These are phyloP conservation scores for Drosophila willistoni DNA, from an alignment of 1,140 invertebrate species.

Conservation along the genomic window DNA sequence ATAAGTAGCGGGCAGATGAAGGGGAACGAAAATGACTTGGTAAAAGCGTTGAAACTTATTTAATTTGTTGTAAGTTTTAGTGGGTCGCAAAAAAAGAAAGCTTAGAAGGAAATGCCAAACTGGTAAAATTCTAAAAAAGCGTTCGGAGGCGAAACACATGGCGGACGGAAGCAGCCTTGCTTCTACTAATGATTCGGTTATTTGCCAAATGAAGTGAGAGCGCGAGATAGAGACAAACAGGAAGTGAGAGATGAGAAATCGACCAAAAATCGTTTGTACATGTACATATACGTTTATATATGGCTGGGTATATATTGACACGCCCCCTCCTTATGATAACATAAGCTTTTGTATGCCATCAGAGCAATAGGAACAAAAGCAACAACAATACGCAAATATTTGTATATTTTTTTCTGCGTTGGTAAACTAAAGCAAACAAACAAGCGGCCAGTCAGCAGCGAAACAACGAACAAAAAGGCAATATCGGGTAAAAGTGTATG, in stretches of 20 bases:
- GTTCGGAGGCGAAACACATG: neutral
- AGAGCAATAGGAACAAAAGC: conserved; percentile 21
- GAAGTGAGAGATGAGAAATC: conserved; percentile 1
- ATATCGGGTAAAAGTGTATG: conserved; percentile 44
- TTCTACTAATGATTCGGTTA: conserved; percentile 64
- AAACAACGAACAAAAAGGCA: neutral
- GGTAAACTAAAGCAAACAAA: conserved; percentile 40
- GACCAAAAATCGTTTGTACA: conserved; percentile 5
- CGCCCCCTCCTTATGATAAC: conserved; percentile 43
- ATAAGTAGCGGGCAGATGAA: conserved; percentile 64
- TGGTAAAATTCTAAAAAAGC: neutral
- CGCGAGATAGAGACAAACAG: conserved; percentile 23
- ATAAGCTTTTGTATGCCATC: conserved; percentile 54
- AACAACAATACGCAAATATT: conserved; percentile 56
- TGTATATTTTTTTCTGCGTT: conserved; percentile 61
- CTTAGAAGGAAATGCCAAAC: conserved; percentile 19
- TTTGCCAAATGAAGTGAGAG: conserved; percentile 58
- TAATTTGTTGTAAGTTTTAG: conserved; percentile 74
- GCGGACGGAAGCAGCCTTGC: neutral
- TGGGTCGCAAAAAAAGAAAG: conserved; percentile 22
- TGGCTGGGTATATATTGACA: neutral
- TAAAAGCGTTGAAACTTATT: conserved; percentile 80
- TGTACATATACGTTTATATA: neutral
- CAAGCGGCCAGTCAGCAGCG: conserved; percentile 9
- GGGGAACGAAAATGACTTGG: conserved; percentile 71